Conservation (phyloP, 2,888 invertebrate species). For the Dryobota labecula region DNA sequence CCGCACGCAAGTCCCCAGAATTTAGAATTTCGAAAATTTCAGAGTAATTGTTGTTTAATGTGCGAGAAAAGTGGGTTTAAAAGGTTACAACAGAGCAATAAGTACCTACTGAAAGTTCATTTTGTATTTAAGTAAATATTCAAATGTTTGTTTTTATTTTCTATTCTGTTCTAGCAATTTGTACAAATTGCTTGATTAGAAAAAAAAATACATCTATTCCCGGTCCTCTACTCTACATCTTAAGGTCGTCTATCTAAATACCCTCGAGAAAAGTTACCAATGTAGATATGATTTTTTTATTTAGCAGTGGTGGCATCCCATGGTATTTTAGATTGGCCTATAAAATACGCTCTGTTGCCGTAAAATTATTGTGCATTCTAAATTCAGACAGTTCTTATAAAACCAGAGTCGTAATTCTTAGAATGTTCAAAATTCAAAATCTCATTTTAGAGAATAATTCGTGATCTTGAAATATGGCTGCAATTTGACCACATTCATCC, state of each 20-base stretch:
- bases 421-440: conserved; percentile 19
- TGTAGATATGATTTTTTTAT: no score
- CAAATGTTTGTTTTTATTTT: background rate
- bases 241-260: background rate
- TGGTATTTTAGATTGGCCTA: background rate
- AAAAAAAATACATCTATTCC: background rate
- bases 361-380: background rate
- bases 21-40: conserved; percentile 67
- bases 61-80: conserved; percentile 37
- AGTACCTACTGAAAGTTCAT: background rate
- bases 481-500: conserved; percentile 59
- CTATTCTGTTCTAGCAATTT: background rate
- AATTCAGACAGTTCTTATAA: conserved; percentile 16
- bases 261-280: background rate
- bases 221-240: background rate
- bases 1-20: conserved; percentile 63
- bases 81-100: conserved; percentile 3
- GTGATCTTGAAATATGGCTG: conserved; percentile 56
- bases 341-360: background rate
- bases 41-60: conserved; percentile 63
- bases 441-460: conserved; percentile 50
- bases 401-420: conserved; percentile 35
- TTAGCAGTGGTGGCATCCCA: background rate
- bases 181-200: no score
- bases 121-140: background rate